Evolutionary conservation across 2,888 invertebrate species (phyloP).

Genomic region (Glaucopsyche alexis): DNA sequence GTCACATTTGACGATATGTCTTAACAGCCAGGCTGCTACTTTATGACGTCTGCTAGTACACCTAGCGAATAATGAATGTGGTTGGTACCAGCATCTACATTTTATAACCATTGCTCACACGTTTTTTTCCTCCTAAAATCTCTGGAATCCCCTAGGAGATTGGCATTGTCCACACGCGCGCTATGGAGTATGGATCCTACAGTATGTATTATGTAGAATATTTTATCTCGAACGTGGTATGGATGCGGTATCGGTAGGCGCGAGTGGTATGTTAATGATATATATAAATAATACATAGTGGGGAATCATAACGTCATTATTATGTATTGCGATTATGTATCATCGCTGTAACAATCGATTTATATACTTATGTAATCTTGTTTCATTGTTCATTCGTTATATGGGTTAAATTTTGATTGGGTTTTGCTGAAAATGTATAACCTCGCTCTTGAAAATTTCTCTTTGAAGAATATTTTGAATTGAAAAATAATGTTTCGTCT

Average conservation of each 20-base stretch:
- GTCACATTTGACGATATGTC: neutral
- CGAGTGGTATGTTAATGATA: conserved; percentile 46
- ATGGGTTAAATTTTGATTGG: neutral
- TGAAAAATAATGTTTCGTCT: too few species aligned
- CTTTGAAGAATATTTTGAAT: too few species aligned
- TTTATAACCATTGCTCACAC: neutral
- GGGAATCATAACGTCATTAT: conserved; percentile 36
- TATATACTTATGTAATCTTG: conserved; percentile 23
- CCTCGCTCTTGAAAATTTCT: too few species aligned
- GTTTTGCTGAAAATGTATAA: neutral
- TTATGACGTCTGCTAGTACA: neutral
- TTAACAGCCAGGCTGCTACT: neutral
- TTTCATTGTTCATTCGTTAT: neutral
- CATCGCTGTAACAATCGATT: conserved; percentile 19
- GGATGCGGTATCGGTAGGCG: conserved; percentile 41
- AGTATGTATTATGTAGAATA: conserved; percentile 53
- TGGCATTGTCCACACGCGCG: conserved; percentile 53
- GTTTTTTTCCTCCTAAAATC: conserved; percentile 19
- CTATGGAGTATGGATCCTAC: conserved; percentile 52
- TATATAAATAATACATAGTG: conserved; percentile 40
- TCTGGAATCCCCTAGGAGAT: conserved; percentile 34
- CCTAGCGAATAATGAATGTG: neutral
- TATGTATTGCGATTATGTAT: conserved; percentile 29
- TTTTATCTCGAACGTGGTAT: conserved; percentile 46
- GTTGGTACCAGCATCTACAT: neutral